phyloP scores from a whole-genome alignment of 2,888 invertebrate species.

The Adelognathus sp. region DNA sequence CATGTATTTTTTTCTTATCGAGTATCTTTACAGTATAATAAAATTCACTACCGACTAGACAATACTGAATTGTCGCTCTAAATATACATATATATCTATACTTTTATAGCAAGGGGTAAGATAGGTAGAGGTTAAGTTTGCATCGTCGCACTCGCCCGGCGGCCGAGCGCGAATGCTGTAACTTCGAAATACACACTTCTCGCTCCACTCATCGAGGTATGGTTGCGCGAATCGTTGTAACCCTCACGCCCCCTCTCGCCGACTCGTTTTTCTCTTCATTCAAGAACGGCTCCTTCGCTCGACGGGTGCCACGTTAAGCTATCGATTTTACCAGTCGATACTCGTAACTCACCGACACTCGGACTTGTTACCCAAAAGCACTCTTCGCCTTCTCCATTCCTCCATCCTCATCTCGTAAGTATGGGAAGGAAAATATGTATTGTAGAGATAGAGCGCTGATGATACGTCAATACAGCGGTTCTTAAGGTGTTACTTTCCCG shows the following conservation, averaged over 20 bases:
- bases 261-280: slow-evolving; percentile 62
- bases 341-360: slow-evolving; percentile 56
- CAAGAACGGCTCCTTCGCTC: slow-evolving; percentile 24
- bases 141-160: slow-evolving; percentile 19
- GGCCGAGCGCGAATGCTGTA: neutral
- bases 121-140: neutral
- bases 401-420: neutral
- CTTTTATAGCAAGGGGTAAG: slow-evolving; percentile 29
- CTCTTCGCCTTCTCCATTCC: slow-evolving; percentile 2
- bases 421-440: slow-evolving; percentile 17
- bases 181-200: slow-evolving; percentile 41
- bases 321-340: slow-evolving; percentile 55
- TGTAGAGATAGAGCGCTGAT: neutral
- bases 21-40: slow-evolving; percentile 43
- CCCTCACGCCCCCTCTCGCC: slow-evolving; percentile 40
- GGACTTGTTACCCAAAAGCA: slow-evolving; percentile 47
- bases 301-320: slow-evolving; percentile 46
- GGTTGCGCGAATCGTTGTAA: slow-evolving; percentile 39
- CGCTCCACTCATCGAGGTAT: neutral
- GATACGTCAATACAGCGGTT: too few relatives aligned
- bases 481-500: too few relatives aligned
- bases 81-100: too few relatives aligned
- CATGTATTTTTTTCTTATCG: slow-evolving; percentile 27
- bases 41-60: slow-evolving; percentile 54
- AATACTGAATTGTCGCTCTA: slow-evolving; percentile 10